These are phyloP conservation scores for Helobdella robusta DNA, from an alignment of 2,888 invertebrate genomes.

Conservation along the genomic window DNA sequence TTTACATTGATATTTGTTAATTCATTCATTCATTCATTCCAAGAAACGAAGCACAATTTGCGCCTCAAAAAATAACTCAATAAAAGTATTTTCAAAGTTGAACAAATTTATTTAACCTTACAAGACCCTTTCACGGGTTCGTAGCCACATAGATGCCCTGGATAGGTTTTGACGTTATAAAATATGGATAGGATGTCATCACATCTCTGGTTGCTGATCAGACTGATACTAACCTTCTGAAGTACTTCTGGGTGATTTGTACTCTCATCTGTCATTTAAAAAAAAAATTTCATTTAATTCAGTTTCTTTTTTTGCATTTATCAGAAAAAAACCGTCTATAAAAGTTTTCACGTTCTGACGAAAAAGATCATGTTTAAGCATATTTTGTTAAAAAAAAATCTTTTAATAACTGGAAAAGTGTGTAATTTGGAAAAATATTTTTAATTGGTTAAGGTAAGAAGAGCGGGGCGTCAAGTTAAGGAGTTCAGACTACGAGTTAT, in stretches of 20 bases:
- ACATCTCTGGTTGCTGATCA: conserved; percentile 2
- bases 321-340: too few relatives aligned
- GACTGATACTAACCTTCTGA: conserved; percentile 5
- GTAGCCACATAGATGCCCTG: conserved; percentile 7
- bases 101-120: conserved; percentile 3
- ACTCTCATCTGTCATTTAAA: too few relatives aligned
- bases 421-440: too few relatives aligned
- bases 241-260: background rate
- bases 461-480: too few relatives aligned
- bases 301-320: too few relatives aligned
- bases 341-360: too few relatives aligned
- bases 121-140: conserved; percentile 3
- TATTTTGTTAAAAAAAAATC: too few relatives aligned
- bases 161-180: background rate
- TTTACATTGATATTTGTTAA: background rate
- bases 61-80: background rate
- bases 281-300: too few relatives aligned
- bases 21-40: background rate
- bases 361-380: too few relatives aligned
- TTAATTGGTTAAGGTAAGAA: too few relatives aligned
- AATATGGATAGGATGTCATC: background rate
- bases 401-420: too few relatives aligned
- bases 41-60: background rate
- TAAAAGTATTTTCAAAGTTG: background rate
- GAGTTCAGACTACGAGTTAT: too few relatives aligned